phyloP scores from a whole-genome alignment of 1,140 invertebrate species.

The Trypoxylus dichotomus region DNA sequence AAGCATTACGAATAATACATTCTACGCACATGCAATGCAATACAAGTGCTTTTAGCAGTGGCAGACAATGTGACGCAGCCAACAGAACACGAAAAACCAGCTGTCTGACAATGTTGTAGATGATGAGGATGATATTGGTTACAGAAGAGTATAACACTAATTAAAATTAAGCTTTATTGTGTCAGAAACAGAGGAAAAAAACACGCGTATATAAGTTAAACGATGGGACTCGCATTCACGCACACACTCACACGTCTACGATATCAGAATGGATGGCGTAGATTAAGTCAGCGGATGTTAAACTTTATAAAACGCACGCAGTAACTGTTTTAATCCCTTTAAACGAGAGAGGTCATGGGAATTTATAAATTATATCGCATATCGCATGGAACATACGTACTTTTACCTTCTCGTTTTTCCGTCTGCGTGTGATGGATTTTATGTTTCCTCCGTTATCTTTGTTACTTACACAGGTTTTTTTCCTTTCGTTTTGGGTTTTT shows the following conservation, averaged over 20 bases:
- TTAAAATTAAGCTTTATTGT: constrained; percentile 24
- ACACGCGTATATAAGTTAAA: background rate
- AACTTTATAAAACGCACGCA: constrained; percentile 21
- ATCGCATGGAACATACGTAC: background rate
- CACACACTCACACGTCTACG: background rate
- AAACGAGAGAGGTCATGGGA: constrained; percentile 14
- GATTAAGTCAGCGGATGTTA: constrained; percentile 21
- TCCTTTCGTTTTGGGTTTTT: too few species aligned
- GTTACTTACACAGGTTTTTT: too few species aligned
- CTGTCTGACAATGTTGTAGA: background rate
- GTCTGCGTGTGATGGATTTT: background rate
- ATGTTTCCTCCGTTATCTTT: too few species aligned
- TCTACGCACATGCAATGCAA: background rate
- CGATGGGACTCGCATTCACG: background rate
- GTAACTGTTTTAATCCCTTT: constrained; percentile 7
- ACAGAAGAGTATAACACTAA: constrained; percentile 21
- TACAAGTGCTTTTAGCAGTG: background rate
- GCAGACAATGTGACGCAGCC: constrained; percentile 13
- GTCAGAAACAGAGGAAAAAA: background rate
- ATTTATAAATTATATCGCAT: constrained; percentile 1
- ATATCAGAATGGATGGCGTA: background rate
- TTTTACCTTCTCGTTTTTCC: constrained; percentile 11
- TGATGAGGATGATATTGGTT: constrained; percentile 21
- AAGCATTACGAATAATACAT: background rate
- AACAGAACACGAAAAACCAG: background rate